Conservation (phyloP, 2,888 invertebrate genomes). For the Zele albiditarsus region DNA sequence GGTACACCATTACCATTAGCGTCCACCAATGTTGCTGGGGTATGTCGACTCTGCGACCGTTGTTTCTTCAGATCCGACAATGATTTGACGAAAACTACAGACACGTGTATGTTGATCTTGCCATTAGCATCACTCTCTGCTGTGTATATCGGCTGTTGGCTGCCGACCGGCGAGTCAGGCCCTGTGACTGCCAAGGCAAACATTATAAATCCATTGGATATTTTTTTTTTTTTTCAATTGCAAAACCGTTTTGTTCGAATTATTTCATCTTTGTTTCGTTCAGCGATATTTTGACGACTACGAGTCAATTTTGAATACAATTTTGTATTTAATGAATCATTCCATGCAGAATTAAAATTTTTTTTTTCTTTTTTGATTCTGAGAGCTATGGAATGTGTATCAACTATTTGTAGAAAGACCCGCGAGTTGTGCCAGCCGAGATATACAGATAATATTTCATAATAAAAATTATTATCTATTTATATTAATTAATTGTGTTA, state of each 20-base stretch:
- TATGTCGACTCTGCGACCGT: constrained; percentile 86
- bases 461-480: constrained; percentile 24
- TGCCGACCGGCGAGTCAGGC: constrained; percentile 66
- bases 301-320: background rate
- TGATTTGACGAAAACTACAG: constrained; percentile 88
- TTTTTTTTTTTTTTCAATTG: constrained; percentile 38
- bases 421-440: constrained; percentile 37
- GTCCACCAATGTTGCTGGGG: constrained; percentile 74
- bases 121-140: constrained; percentile 85
- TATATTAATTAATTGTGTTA: constrained; percentile 7
- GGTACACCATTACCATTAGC: constrained; percentile 74
- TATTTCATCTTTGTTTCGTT: constrained; percentile 21
- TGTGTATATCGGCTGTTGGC: constrained; percentile 75
- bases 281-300: background rate
- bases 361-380: background rate
- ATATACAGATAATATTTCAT: constrained; percentile 34
- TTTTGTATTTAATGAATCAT: background rate
- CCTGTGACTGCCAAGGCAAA: constrained; percentile 71
- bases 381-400: background rate
- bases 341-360: constrained; percentile 22
- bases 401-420: constrained; percentile 4
- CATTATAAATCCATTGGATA: constrained; percentile 66
- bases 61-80: constrained; percentile 95
- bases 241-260: constrained; percentile 32
- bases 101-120: constrained; percentile 91